Evolutionary conservation across 1,140 invertebrate genomes (phyloP).

Genomic region (Drosophila ohnishii): DNA sequence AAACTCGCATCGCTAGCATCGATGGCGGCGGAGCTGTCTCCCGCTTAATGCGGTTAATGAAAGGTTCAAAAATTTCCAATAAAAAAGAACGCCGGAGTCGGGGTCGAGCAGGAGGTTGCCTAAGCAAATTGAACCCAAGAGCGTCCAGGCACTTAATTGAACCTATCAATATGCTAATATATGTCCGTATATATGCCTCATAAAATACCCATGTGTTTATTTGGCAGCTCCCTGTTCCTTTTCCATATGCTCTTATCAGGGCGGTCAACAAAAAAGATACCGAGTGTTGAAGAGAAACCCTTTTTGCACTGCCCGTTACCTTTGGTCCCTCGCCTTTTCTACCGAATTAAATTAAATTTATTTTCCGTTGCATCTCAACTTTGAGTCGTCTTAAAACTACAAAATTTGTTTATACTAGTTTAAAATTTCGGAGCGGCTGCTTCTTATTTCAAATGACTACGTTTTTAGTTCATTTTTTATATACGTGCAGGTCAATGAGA

Average conservation of each 20-base stretch:
- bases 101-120: conserved; percentile 6
- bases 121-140: conserved; percentile 62
- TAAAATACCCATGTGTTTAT: conserved; percentile 28
- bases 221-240: conserved; percentile 7
- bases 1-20: conserved; percentile 46
- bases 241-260: conserved; percentile 28
- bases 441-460: neutral
- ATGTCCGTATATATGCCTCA: neutral
- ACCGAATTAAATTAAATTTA: conserved; percentile 47
- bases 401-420: conserved; percentile 6
- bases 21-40: conserved; percentile 29
- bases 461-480: neutral
- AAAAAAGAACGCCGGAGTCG: conserved; percentile 41
- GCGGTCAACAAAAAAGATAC: conserved; percentile 6
- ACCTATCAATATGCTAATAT: conserved; percentile 63
- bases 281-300: neutral
- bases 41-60: conserved; percentile 75
- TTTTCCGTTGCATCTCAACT: conserved; percentile 1
- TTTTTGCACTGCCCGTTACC: conserved; percentile 5
- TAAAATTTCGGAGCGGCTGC: conserved; percentile 1
- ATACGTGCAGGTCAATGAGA: neutral
- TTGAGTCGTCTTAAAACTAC: conserved; percentile 3
- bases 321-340: conserved; percentile 6
- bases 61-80: conserved; percentile 69
- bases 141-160: conserved; percentile 77